Base-by-base conservation (phyloP, 2,888 invertebrate species). In the Eugnorisma glareosa region DNA sequence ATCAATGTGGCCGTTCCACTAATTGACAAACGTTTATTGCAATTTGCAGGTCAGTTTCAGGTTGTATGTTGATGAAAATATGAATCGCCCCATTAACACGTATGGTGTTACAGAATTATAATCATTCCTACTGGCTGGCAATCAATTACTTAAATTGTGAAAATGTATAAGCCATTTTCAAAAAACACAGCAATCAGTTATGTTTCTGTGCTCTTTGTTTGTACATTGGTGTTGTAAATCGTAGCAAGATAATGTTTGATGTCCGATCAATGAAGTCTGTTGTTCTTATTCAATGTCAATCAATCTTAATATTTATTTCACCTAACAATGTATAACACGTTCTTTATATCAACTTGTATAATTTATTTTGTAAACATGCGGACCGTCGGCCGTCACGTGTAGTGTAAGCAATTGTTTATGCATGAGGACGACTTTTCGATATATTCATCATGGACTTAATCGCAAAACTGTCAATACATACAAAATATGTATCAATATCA, bases 341-440 rank as follows among this genome's bases (percentile, higher is more conserved):
- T 70, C 35, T 18, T 18, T 67, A 31, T 43, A 74, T 68, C 57
- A 74, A 73, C 69, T 70, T 72, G 28, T 63, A 31, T 57, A 73
- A 75, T 45, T 28, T 81, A 75, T 83, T 83, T 64, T 75, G 40
- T 79, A 82, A 75, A 82, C 83, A 79, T 74, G 18, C 54, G 35
- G 57, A 70, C 61, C 57, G 66, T 70, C 21, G 1, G 10, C 18
- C 48, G 57, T 69, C 79, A 78, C 77, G 71, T 77, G 73, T 59
- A n/a, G 28, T 13, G 45, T 79, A 63, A 18, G 57, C n/a, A 64
- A n/a, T 37, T 82, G 74, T 79, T 83, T 83, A 79, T 59, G 63
- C 68, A 71, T 10, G n/a, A 70, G 45, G 57, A 67, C n/a, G 67
- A 67, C 18, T 37, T 43, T 75, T 43, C 24, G 48, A 11, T 18